phyloP scores from a whole-genome alignment of 2,113 vertebrate species.

The Ictidomys tridecemlineatus region DNA sequence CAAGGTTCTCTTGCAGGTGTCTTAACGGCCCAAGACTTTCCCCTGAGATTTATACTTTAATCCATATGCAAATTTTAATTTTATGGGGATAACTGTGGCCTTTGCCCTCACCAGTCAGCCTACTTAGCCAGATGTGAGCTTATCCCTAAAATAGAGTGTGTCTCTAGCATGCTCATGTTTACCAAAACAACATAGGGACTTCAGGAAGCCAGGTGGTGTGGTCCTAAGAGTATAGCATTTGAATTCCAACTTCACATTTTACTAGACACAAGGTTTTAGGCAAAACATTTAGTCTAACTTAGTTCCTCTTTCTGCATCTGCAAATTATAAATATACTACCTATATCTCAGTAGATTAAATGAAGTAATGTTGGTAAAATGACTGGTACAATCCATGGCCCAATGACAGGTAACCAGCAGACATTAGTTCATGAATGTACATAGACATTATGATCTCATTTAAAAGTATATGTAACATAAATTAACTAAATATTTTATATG shows the following conservation, averaged over 20 bases:
- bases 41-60: not conserved
- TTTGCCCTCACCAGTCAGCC: not conserved
- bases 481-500: constrained; percentile 22
- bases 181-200: not conserved
- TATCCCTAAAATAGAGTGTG: not conserved
- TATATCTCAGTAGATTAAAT: not conserved
- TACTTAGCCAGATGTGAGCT: not conserved
- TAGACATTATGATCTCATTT: not conserved
- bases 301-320: not conserved
- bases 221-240: not conserved
- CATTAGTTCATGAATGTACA: not conserved
- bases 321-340: not conserved
- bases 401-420: not conserved
- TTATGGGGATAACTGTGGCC: not conserved
- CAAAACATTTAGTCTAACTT: not conserved
- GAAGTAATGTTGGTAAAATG: not conserved
- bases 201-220: not conserved
- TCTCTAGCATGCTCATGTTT: not conserved
- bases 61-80: not conserved
- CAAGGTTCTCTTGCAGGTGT: not conserved
- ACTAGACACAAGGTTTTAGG: not conserved
- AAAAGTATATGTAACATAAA: not conserved
- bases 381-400: not conserved
- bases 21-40: not conserved
- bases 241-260: not conserved